Evolutionary conservation across 2,888 invertebrate genomes (phyloP).

Genomic region (Drosophila meridionalis): DNA sequence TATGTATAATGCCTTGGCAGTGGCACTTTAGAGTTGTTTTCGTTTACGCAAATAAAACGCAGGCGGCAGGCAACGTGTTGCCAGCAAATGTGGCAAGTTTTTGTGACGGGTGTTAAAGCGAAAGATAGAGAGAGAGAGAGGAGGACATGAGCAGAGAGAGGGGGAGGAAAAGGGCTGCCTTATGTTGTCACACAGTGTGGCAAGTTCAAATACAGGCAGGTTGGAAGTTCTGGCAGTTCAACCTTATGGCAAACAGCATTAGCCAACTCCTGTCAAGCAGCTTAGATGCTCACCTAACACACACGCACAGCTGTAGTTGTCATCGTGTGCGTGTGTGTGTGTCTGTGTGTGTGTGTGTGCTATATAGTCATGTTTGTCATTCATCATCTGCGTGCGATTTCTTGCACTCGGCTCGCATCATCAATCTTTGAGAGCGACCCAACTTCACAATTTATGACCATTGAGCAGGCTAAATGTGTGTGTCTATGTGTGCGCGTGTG

Average conservation of each 20-base stretch:
- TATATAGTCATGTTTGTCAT: conserved; percentile 51
- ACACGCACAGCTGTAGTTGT: conserved; percentile 15
- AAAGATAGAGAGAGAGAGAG: background rate
- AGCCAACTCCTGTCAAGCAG: conserved; percentile 49
- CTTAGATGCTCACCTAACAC: conserved; percentile 33
- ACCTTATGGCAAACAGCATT: conserved; percentile 66
- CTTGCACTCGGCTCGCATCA: conserved; percentile 59
- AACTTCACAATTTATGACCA: conserved; percentile 60
- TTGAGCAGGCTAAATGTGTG: conserved; percentile 11
- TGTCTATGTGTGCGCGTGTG: conserved; percentile 16
- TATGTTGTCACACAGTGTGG: conserved; percentile 28
- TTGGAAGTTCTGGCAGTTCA: conserved; percentile 10
- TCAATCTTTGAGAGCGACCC: conserved; percentile 59
- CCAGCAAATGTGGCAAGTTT: conserved; percentile 45
- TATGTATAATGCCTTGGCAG: conserved; percentile 34
- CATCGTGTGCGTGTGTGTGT: background rate
- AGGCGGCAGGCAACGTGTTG: conserved; percentile 16
- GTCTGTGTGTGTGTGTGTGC: background rate
- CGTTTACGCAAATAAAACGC: conserved; percentile 50
- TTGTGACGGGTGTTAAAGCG: conserved; percentile 20
- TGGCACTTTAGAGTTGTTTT: conserved; percentile 33
- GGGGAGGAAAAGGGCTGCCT: background rate
- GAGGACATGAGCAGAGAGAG: background rate
- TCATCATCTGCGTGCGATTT: conserved; percentile 72
- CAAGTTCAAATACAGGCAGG: conserved; percentile 10